Percentiles rank a stretch among this genome's conserved stretches.
Conservation (phyloP, 2,113 vertebrate genomes). For the Thunnus maccoyii region DNA sequence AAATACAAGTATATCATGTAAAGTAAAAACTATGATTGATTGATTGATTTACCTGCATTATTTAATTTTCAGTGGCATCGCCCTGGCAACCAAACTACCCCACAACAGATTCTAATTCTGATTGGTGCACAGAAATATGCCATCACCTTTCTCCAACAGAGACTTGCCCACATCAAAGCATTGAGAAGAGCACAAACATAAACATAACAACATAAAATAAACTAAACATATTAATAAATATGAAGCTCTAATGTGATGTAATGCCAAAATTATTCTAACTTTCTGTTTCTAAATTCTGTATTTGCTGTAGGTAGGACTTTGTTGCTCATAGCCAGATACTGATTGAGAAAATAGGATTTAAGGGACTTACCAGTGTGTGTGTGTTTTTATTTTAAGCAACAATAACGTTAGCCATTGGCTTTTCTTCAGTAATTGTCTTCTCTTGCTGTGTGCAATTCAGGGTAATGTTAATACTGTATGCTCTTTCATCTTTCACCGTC, state of each 20-base stretch:
- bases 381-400: constrained; percentile 6
- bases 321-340: too few species aligned
- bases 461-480: constrained; percentile 1
- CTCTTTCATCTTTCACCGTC: constrained; percentile 13
- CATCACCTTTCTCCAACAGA: neutral
- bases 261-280: too few species aligned
- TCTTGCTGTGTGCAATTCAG: neutral
- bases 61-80: neutral
- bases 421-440: constrained; percentile 8
- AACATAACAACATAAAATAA: too few species aligned
- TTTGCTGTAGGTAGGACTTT: too few species aligned
- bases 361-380: too few species aligned
- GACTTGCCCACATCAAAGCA: neutral
- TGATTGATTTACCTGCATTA: too few species aligned
- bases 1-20: too few species aligned
- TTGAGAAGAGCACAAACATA: too few species aligned
- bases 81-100: neutral
- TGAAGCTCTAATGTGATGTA: too few species aligned
- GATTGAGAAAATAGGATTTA: neutral
- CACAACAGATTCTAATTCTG: neutral
- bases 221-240: too few species aligned
- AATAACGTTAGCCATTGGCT: neutral
- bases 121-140: neutral
- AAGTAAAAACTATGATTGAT: too few species aligned
- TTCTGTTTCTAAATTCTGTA: too few species aligned